phyloP scores from a whole-genome alignment of 1,140 invertebrate species.

The Tenebrio molitor region DNA sequence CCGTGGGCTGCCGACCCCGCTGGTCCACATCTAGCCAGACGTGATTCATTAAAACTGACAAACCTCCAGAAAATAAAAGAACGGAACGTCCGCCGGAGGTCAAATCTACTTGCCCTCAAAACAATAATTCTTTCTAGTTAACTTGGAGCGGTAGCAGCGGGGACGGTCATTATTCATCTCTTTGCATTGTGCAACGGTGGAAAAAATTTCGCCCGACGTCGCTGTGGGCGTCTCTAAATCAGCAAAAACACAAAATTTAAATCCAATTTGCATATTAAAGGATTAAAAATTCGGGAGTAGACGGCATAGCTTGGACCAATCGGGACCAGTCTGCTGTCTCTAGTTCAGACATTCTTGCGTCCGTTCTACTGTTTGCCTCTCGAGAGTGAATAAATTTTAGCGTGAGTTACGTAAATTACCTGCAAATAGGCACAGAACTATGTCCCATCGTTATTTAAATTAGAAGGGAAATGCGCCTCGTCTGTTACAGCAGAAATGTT shows the following conservation, averaged over 20 bases:
- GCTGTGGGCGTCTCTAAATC: not conserved
- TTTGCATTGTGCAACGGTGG: conserved; percentile 8
- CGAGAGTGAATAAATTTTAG: too few species aligned
- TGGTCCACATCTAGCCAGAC: too few species aligned
- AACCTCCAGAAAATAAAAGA: not conserved
- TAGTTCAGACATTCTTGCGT: too few species aligned
- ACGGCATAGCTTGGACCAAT: too few species aligned
- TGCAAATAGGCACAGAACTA: not conserved
- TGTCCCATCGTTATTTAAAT: not conserved
- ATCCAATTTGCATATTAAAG: not conserved
- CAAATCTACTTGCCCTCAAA: not conserved
- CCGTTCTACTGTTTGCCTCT: too few species aligned
- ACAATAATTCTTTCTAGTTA: conserved; percentile 30
- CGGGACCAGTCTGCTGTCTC: too few species aligned
- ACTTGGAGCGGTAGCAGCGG: conserved; percentile 17
- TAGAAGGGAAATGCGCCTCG: not conserved
- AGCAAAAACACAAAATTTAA: not conserved
- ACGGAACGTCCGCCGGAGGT: not conserved
- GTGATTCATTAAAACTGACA: conserved; percentile 10
- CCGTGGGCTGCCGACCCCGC: too few species aligned
- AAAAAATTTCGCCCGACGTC: not conserved
- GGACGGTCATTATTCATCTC: conserved; percentile 27
- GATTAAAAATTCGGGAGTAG: too few species aligned
- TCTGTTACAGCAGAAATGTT: not conserved
- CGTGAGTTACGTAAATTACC: too few species aligned